These are phyloP conservation scores for Papilio gigon DNA, from an alignment of 2,888 invertebrate genomes.

Conservation along the genomic window DNA sequence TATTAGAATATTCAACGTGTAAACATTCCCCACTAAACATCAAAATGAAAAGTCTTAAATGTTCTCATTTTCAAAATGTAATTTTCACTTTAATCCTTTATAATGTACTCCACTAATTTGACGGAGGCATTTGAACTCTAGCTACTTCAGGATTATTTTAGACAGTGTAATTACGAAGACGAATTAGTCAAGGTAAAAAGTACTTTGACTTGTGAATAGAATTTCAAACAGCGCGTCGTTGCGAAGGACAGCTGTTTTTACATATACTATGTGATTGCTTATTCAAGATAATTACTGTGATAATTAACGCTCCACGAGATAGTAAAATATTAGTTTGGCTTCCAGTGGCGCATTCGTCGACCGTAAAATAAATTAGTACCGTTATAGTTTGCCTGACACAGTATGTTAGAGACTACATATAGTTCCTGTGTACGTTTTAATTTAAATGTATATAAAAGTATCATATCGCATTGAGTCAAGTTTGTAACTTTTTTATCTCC, in stretches of 20 bases:
- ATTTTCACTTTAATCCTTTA: not conserved
- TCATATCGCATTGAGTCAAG: no score
- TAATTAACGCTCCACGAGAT: not conserved
- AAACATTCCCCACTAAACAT: not conserved
- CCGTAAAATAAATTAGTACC: not conserved
- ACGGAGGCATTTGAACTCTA: not conserved
- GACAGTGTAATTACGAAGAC: not conserved
- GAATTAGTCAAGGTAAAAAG: not conserved
- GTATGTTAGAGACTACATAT: no score
- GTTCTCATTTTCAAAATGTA: not conserved
- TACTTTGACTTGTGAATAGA: not conserved
- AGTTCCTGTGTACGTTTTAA: no score
- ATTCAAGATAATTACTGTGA: not conserved
- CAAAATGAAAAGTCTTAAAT: not conserved
- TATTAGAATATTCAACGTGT: not conserved
- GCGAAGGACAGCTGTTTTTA: not conserved
- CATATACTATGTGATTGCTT: not conserved
- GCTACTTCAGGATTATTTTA: conserved; percentile 1
- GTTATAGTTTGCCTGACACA: not conserved
- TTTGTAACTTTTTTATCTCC: no score
- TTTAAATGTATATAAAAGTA: no score
- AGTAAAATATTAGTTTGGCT: not conserved
- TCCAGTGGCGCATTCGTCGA: not conserved
- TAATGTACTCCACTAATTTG: not conserved
- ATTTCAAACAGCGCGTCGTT: not conserved